Evolutionary conservation across 92 coral and sea anemone genomes (phyloP).

Genomic region (Micromussa lordhowensis): DNA sequence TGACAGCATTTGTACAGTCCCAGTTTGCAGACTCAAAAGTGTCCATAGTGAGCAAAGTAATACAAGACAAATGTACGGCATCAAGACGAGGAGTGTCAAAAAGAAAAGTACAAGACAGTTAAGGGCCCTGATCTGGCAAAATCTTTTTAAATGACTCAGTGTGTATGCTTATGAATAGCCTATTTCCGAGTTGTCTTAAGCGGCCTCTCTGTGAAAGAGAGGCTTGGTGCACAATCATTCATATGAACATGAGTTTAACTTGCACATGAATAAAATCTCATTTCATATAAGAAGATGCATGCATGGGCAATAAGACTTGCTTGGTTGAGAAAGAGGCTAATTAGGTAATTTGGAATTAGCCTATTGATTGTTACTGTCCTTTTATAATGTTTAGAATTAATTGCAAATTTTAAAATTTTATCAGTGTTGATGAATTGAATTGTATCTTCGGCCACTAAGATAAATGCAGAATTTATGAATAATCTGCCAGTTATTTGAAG

Average conservation of each 20-base stretch:
- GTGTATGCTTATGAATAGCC: too few species aligned
- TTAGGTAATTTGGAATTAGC: slow-evolving; percentile 17
- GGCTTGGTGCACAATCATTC: too few species aligned
- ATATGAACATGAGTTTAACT: slow-evolving; percentile 9
- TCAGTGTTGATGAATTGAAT: not conserved
- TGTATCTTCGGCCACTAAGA: slow-evolving; percentile 29
- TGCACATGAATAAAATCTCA: slow-evolving; percentile 28
- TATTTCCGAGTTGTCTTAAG: too few species aligned
- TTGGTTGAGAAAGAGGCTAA: too few species aligned
- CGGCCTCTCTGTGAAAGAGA: slow-evolving; percentile 29
- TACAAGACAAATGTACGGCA: slow-evolving; percentile 53
- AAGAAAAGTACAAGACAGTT: not conserved
- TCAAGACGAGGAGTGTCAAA: slow-evolving; percentile 24
- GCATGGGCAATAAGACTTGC: slow-evolving; percentile 22
- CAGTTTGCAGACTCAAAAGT: slow-evolving; percentile 39
- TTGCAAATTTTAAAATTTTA: slow-evolving; percentile 22
- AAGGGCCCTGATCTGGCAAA: too few species aligned
- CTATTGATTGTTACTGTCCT: slow-evolving; percentile 29
- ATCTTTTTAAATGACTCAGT: too few species aligned
- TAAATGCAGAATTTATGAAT: slow-evolving; percentile 6
- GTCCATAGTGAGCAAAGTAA: slow-evolving; percentile 28
- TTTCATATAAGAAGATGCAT: slow-evolving; percentile 21
- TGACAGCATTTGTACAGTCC: slow-evolving; percentile 61
- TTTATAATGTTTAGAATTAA: slow-evolving; percentile 25
- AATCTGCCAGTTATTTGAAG: too few species aligned